Evolutionary conservation across 2,797 vertebrate genomes (phyloP).

Genomic region (Urosaurus nigricauda): DNA sequence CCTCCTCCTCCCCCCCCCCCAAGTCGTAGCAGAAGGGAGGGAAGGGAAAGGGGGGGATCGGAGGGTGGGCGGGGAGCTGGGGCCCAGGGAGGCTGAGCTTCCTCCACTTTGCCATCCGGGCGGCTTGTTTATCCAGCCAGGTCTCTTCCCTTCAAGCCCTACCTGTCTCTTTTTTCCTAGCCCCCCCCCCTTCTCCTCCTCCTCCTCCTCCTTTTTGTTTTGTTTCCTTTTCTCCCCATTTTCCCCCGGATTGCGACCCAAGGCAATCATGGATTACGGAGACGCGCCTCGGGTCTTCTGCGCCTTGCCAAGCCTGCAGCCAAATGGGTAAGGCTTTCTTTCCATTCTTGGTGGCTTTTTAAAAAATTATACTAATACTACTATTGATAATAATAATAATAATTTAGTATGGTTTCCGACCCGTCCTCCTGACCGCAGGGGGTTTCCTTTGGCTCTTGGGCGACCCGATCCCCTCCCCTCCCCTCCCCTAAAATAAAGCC

Average conservation of each 20-base stretch:
- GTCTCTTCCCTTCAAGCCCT: background rate
- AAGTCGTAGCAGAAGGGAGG: background rate
- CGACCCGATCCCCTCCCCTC: background rate
- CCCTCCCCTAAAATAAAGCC: background rate
- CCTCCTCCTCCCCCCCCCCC: background rate
- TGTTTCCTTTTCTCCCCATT: background rate
- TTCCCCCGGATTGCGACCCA: constrained; percentile 45
- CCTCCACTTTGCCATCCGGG: constrained; percentile 27
- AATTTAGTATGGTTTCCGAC: constrained; percentile 3
- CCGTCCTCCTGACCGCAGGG: background rate
- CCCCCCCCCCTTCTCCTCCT: too few relatives aligned
- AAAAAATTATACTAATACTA: too few relatives aligned
- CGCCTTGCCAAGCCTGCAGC: constrained; percentile 48
- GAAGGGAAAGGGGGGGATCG: background rate
- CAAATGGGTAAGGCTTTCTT: constrained; percentile 73
- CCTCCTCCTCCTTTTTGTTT: background rate
- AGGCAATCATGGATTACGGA: constrained; percentile 75
- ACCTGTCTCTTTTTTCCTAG: background rate
- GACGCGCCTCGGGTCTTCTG: constrained; percentile 56
- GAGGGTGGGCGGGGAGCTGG: background rate
- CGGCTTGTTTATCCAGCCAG: constrained; percentile 12
- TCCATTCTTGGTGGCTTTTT: too few relatives aligned
- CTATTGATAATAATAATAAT: too few relatives aligned
- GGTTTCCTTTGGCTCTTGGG: background rate
- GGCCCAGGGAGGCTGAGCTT: background rate